Evolutionary conservation across 1,140 invertebrate genomes (phyloP), one percentile per base, ranked within the genome.

Genomic region (Lordiphosa mommai): DNA sequence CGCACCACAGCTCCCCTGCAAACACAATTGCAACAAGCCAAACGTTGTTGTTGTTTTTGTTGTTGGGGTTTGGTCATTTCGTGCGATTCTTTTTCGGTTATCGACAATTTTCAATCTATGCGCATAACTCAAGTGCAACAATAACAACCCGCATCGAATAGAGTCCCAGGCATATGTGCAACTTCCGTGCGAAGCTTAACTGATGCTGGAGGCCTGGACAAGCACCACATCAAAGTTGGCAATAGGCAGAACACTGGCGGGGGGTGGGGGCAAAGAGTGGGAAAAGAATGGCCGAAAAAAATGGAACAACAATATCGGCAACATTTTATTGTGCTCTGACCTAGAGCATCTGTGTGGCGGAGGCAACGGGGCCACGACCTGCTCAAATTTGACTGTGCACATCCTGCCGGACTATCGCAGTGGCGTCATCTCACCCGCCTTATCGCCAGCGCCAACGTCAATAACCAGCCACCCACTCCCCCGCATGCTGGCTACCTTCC

Each of bases 321-420:
- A 86, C 79, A 85, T 85, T 85, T 85, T 85, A 85, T 85, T 85
- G 79, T 80, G 52, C 60, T 84, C 53, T 82, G 76, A 82, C 77
- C 76, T 76, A 72, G 48, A 82, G 68, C 68, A 71, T 68, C 65
- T 30, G 46, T 65, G 55, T 47, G 44, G 50, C 33, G 48, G 27
- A 27, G 12, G 40, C 20, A 12, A n/a, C 30, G 14, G 56, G 44
- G 48, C 36, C 38, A 61, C 56, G 67, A 76, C 61, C 71, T 71
- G 61, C 77, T 77, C 68, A 76, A 77, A 69, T 82, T 84, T 72
- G 77, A 72, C 77, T 77, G 51, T 49, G 27, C 72, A 68, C 37
- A 72, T 66, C 61, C 70, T 55, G 47, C 55, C 60, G 56, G 60
- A 79, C 74, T 70, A 79, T 80, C 73, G 60, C 52, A 43, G 14